Evolutionary conservation across 2,113 vertebrate genomes (phyloP), one percentile per base, ranked within the genome.

Genomic region (Mesoclemmys tuberculata): DNA sequence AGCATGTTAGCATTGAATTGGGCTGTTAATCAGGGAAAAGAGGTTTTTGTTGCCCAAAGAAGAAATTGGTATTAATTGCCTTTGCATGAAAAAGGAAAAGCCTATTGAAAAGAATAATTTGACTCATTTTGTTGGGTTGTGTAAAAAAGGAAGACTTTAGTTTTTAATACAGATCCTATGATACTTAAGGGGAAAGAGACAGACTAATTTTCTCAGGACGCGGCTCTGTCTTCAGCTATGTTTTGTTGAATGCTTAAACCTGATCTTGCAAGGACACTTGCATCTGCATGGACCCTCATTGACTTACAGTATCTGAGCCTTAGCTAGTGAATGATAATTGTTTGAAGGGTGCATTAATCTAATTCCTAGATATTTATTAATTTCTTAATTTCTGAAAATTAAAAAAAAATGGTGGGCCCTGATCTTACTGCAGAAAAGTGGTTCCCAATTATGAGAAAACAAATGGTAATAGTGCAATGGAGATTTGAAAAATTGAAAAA

Each of bases 31-130:
- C 12, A 92, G 88, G 49, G 5, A 49, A 49, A 74, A 56, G 84
- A 48, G 9, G 26, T 19, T 54, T 90, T 94, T 89, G 68, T 88
- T 90, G 41, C 56, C 29, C 58, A 21, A 93, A 85, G 84, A 85
- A 93, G 10, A 8, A 8, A 64, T 95, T 87, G 54, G 24, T 85
- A 8, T 74, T 86, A 49, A 77, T 92, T 95, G 93, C 56, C 87
- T 84, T 93, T n/a, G 38, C 56, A 74, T 52, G 82, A 93, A 95
- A 90, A 79, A 58, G 80, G 84, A 29, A 82, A 11, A 10, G 16
- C 10, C 6, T 44, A 26, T 27, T 44, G 38, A 77, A 77, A 75
- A 77, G 41, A 44, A 75, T 75, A 77, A 54, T 19, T 55, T 54
- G 2, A 18, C 79, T 2, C 35, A 4, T 85, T 81, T 83, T 0